Evolutionary conservation across 2,888 invertebrate genomes (phyloP).

Genomic region (Pachymerium ferrugineum): DNA sequence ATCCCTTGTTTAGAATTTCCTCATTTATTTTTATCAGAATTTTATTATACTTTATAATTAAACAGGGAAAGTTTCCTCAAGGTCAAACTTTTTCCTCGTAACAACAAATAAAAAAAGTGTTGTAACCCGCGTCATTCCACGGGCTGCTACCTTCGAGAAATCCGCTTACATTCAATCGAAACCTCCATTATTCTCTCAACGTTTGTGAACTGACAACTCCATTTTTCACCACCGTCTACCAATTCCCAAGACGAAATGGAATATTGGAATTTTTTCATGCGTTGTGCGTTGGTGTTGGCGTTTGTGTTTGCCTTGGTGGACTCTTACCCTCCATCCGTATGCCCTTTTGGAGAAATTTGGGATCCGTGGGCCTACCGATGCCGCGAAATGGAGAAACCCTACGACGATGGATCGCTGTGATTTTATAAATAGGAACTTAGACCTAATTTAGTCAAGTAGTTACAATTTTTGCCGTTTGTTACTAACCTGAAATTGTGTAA

Average conservation of each 20-base stretch:
- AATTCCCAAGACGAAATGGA: background rate
- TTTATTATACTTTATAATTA: background rate
- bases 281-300: background rate
- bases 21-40: background rate
- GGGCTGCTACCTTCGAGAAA: background rate
- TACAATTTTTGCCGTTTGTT: too few relatives aligned
- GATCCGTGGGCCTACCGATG: constrained; percentile 31
- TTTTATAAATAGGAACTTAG: background rate
- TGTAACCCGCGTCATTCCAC: background rate
- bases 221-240: too few relatives aligned
- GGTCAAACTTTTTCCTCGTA: background rate
- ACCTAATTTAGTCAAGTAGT: background rate
- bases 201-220: too few relatives aligned
- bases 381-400: constrained; percentile 19
- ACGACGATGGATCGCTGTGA: background rate
- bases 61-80: background rate
- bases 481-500: background rate
- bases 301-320: background rate
- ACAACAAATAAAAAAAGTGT: background rate
- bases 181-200: too few relatives aligned
- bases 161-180: background rate
- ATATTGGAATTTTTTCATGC: background rate
- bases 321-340: constrained; percentile 20
- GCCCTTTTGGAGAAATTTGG: constrained; percentile 29
- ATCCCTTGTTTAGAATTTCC: background rate